Evolutionary conservation across 2,113 vertebrate genomes (phyloP).

Genomic region (Pontoporia blainvillei): DNA sequence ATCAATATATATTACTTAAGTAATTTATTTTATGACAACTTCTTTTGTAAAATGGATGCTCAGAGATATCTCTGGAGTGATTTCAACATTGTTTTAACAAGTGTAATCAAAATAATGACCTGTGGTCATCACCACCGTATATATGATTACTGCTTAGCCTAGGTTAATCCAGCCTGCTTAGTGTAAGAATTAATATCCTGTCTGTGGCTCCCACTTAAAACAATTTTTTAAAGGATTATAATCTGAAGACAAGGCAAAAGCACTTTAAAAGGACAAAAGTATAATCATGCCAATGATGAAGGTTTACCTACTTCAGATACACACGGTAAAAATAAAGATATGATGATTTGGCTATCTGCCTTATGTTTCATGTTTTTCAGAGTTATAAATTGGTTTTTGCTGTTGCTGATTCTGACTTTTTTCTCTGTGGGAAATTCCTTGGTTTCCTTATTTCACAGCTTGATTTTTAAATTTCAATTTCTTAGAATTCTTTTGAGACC

Average conservation of each 20-base stretch:
- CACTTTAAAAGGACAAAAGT: neutral
- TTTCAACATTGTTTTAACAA: neutral
- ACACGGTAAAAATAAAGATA: neutral
- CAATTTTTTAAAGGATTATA: neutral
- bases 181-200: neutral
- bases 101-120: neutral
- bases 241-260: neutral
- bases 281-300: neutral
- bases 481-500: constrained; percentile 25
- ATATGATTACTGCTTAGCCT: neutral
- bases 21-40: neutral
- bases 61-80: neutral
- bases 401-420: neutral
- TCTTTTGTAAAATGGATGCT: neutral
- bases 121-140: neutral
- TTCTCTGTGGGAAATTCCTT: neutral
- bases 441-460: neutral
- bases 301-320: neutral
- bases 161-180: neutral
- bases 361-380: neutral
- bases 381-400: neutral
- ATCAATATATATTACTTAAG: neutral
- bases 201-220: neutral
- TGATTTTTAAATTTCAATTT: constrained; percentile 44
- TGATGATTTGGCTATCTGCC: neutral